Evolutionary conservation across 2,888 invertebrate genomes (phyloP).

Genomic region (Mythimna vitellina): DNA sequence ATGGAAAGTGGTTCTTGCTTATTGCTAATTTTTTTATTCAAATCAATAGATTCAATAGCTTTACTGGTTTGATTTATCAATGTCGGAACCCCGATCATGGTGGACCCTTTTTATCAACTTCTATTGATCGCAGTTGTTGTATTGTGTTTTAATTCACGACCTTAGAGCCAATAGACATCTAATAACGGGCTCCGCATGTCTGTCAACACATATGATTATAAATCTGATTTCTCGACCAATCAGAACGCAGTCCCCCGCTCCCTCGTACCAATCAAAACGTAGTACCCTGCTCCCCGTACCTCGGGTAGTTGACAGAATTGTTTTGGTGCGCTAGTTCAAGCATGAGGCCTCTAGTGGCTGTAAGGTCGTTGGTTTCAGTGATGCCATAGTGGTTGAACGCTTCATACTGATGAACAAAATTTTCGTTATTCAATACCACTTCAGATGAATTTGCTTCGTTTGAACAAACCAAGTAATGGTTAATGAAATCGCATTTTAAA

Average conservation of each 20-base stretch:
- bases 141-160: constrained; percentile 67
- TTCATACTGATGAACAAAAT: constrained; percentile 36
- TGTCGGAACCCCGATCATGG: constrained; percentile 61
- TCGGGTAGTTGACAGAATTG: too few relatives aligned
- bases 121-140: constrained; percentile 67
- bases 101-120: constrained; percentile 68
- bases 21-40: constrained; percentile 61
- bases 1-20: constrained; percentile 28
- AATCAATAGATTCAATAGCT: constrained; percentile 72
- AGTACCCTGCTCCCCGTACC: too few relatives aligned
- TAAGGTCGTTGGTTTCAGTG: constrained; percentile 61
- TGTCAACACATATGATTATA: too few relatives aligned
- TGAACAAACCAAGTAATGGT: constrained; percentile 25
- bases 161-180: too few relatives aligned
- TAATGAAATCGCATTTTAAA: constrained; percentile 46
- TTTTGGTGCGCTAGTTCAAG: too few relatives aligned
- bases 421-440: constrained; percentile 43
- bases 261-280: too few relatives aligned
- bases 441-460: constrained; percentile 43
- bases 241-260: too few relatives aligned
- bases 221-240: too few relatives aligned
- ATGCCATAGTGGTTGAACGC: constrained; percentile 21
- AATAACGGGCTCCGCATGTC: too few relatives aligned
- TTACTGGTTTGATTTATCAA: constrained; percentile 71
- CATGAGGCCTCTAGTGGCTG: too few relatives aligned